These are phyloP conservation scores for Drosophila athabasca DNA, from an alignment of 1,140 invertebrate genomes.

Conservation along the genomic window DNA sequence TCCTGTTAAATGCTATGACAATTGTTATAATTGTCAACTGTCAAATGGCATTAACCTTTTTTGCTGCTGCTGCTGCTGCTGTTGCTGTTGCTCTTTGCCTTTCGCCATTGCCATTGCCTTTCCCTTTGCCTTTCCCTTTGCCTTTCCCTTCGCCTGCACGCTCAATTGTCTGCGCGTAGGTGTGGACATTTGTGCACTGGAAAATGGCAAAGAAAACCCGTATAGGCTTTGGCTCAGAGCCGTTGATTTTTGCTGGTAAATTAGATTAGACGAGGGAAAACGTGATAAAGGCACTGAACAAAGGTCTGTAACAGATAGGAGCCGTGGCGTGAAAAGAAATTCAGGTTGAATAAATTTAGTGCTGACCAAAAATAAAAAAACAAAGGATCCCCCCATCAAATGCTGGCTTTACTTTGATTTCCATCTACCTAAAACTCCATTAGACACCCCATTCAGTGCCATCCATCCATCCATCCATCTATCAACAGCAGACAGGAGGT, in stretches of 20 bases:
- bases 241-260: constrained; percentile 64
- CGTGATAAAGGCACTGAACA: constrained; percentile 27
- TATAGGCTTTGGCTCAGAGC: constrained; percentile 58
- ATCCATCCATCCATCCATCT: constrained; percentile 65
- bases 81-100: constrained; percentile 61
- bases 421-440: constrained; percentile 16
- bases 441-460: constrained; percentile 46
- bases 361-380: constrained; percentile 18
- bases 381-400: not conserved
- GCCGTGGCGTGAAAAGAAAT: not conserved
- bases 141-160: constrained; percentile 62
- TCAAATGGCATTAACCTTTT: constrained; percentile 82
- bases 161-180: constrained; percentile 77
- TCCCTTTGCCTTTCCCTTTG: constrained; percentile 34
- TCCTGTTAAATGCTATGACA: constrained; percentile 80
- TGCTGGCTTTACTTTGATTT: not conserved
- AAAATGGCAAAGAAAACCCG: constrained; percentile 11
- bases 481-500: constrained; percentile 58
- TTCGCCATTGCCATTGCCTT: constrained; percentile 28
- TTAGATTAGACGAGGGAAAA: constrained; percentile 54
- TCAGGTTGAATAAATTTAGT: constrained; percentile 12
- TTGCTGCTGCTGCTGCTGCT: constrained; percentile 43
- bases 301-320: constrained; percentile 26
- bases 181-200: constrained; percentile 62
- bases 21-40: constrained; percentile 82